Conservation (phyloP, 2,888 invertebrate species). For the Leptopilina myrica region DNA sequence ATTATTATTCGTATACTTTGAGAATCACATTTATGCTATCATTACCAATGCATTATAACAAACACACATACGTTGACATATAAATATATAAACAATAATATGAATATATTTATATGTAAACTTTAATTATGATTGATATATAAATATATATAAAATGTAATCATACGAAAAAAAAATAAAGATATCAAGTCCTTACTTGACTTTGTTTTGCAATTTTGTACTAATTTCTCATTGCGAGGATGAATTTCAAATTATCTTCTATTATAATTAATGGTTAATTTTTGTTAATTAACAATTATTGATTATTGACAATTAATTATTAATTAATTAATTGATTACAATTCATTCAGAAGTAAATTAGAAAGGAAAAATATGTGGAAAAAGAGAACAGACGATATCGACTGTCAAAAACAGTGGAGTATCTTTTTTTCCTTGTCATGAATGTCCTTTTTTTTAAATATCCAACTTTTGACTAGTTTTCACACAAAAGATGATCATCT, state of each 20-base stretch:
- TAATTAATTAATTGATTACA: not conserved
- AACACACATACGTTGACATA: slow-evolving; percentile 14
- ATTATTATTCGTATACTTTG: slow-evolving; percentile 22
- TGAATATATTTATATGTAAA: slow-evolving; percentile 34
- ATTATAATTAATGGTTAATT: too few species aligned
- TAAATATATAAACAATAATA: slow-evolving; percentile 16
- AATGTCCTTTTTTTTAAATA: slow-evolving; percentile 6
- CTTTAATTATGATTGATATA: slow-evolving; percentile 12
- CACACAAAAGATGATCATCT: slow-evolving; percentile 3
- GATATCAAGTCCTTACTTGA: slow-evolving; percentile 3
- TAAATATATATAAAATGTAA: slow-evolving; percentile 36
- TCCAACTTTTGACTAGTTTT: not conserved
- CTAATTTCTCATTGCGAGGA: not conserved
- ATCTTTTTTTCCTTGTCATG: slow-evolving; percentile 9
- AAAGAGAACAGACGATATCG: not conserved
- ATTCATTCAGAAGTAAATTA: not conserved
- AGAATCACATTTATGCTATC: slow-evolving; percentile 27
- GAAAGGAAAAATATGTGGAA: not conserved
- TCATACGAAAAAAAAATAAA: slow-evolving; percentile 26
- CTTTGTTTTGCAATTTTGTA: not conserved
- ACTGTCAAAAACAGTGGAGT: slow-evolving; percentile 8
- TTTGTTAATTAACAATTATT: too few species aligned
- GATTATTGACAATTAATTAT: too few species aligned
- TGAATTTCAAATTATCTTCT: too few species aligned
- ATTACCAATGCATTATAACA: slow-evolving; percentile 29